phyloP scores from a whole-genome alignment of 2,888 invertebrate genomes.

The Cheilosia impressa region DNA sequence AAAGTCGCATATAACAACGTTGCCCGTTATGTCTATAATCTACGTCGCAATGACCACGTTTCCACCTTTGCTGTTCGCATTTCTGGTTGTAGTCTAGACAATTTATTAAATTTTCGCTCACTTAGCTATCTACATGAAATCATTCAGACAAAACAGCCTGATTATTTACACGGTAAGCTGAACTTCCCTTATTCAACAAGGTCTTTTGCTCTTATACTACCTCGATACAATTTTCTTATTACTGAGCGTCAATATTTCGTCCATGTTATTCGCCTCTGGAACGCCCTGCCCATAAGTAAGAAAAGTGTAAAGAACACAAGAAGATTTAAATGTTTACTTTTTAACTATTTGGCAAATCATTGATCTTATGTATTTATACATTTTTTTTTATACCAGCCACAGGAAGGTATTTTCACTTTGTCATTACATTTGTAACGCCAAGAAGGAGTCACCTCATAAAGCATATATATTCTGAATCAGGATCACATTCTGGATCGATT shows the following conservation, averaged over 20 bases:
- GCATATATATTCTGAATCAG: too few relatives aligned
- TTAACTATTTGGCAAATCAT: background rate
- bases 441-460: too few relatives aligned
- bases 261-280: background rate
- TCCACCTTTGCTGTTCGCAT: background rate
- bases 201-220: too few relatives aligned
- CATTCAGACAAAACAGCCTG: background rate
- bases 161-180: conserved; percentile 1
- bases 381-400: too few relatives aligned
- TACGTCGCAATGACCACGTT: background rate
- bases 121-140: background rate
- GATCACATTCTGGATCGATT: too few relatives aligned
- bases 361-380: background rate
- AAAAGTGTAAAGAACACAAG: background rate
- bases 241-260: too few relatives aligned
- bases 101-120: background rate
- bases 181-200: background rate
- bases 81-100: background rate
- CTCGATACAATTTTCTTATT: too few relatives aligned
- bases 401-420: too few relatives aligned
- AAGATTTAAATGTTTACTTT: background rate
- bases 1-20: background rate
- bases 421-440: too few relatives aligned
- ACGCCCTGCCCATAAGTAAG: background rate
- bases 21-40: too few relatives aligned